Percentiles rank a stretch among this genome's conserved stretches.
These are phyloP conservation scores for Litocranius walleri DNA, from an alignment of 2,113 vertebrate genomes.

Conservation along the genomic window DNA sequence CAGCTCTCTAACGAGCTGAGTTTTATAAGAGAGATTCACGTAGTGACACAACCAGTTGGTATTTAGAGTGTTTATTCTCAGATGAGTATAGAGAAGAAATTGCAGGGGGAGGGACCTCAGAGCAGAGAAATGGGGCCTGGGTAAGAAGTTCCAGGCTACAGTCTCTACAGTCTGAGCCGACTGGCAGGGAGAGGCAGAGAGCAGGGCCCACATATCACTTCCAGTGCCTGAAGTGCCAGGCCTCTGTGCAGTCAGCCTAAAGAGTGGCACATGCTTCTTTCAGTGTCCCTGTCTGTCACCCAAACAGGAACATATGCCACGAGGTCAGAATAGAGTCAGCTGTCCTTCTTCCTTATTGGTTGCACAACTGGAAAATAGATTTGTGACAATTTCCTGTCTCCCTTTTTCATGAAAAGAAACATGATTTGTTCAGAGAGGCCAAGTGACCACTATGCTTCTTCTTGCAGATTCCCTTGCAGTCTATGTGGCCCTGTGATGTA, in stretches of 20 bases:
- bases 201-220: fast-evolving
- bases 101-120: neutral
- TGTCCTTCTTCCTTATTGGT: neutral
- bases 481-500: neutral
- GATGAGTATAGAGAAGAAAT: neutral
- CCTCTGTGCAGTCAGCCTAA: too few relatives aligned
- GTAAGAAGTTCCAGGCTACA: neutral
- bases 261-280: fast-evolving
- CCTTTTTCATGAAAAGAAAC: neutral
- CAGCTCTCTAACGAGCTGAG: neutral
- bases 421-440: neutral
- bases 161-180: neutral
- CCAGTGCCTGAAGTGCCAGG: neutral
- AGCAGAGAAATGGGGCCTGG: neutral
- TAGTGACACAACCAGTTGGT: neutral
- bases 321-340: neutral
- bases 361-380: neutral
- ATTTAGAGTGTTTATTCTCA: neutral
- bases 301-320: neutral
- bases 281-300: neutral
- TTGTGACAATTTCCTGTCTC: neutral
- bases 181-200: neutral
- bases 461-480: neutral
- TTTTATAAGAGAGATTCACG: neutral
- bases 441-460: neutral